phyloP scores from a whole-genome alignment of 2,113 vertebrate genomes.

The Rana temporaria region DNA sequence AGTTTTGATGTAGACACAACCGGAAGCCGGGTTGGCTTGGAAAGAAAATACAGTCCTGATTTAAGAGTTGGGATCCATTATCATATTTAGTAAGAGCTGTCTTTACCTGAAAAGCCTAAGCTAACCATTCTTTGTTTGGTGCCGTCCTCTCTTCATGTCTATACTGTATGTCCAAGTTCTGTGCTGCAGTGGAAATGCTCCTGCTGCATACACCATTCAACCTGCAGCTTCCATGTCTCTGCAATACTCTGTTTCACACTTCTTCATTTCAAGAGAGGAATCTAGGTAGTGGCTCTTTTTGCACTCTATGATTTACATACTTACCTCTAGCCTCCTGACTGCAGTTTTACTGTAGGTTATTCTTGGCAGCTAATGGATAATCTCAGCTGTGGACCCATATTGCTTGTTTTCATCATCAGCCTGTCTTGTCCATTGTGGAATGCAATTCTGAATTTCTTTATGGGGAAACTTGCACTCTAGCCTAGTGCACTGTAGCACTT shows the following conservation, averaged over 20 bases:
- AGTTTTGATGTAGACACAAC: too few relatives aligned
- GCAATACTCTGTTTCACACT: not conserved
- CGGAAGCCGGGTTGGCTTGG: too few relatives aligned
- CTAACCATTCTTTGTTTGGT: not conserved
- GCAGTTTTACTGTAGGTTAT: conserved; percentile 17
- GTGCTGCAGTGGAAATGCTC: conserved; percentile 32
- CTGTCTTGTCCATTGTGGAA: not conserved
- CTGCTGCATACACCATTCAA: not conserved
- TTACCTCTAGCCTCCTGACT: conserved; percentile 18
- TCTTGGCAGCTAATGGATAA: conserved; percentile 37
- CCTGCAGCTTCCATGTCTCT: not conserved
- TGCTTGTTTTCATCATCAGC: not conserved
- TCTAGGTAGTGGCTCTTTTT: not conserved
- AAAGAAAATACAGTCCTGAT: too few relatives aligned
- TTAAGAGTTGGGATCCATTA: too few relatives aligned
- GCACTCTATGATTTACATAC: conserved; percentile 12
- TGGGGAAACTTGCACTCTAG: too few relatives aligned
- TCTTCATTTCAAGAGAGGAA: not conserved
- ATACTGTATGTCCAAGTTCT: not conserved
- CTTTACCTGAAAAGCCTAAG: not conserved
- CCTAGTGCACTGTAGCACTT: not conserved
- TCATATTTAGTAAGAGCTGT: too few relatives aligned
- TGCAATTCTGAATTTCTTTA: not conserved
- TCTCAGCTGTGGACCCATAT: conserved; percentile 7
- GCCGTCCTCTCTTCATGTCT: not conserved